Conservation (phyloP, 92 coral and sea anemone species). For the Actinernus sp. region DNA sequence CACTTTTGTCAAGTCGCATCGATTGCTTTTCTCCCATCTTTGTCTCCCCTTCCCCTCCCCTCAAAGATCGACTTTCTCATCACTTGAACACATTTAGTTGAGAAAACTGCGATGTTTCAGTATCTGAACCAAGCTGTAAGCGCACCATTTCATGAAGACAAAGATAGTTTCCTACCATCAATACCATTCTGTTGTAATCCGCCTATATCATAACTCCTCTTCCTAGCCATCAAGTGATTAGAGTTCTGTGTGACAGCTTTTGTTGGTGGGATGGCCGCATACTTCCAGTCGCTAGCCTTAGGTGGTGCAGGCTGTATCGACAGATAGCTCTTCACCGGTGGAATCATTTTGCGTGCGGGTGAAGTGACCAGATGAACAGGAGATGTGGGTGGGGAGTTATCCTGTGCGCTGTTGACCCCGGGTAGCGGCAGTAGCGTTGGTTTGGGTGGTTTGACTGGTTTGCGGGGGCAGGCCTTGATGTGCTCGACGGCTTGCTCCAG, state of each 20-base stretch:
- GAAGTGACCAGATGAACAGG: slow-evolving; percentile 81
- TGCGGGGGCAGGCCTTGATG: slow-evolving; percentile 82
- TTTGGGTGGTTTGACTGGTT: slow-evolving; percentile 68
- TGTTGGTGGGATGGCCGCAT: slow-evolving; percentile 87
- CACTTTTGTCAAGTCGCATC: too few relatives aligned
- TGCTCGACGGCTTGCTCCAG: slow-evolving; percentile 83
- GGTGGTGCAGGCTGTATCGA: slow-evolving; percentile 78
- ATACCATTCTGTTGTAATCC: slow-evolving; percentile 93
- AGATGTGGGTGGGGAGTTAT: slow-evolving; percentile 71
- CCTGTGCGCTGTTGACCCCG: slow-evolving; percentile 37
- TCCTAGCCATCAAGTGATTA: slow-evolving; percentile 94
- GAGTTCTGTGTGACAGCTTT: slow-evolving; percentile 74
- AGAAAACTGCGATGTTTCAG: too few relatives aligned
- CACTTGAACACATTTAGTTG: too few relatives aligned
- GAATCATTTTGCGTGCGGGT: slow-evolving; percentile 96
- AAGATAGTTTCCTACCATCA: too few relatives aligned
- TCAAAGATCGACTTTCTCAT: too few relatives aligned
- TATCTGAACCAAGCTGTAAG: too few relatives aligned
- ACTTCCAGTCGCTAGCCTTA: slow-evolving; percentile 87
- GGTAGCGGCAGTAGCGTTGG: slow-evolving; percentile 81
- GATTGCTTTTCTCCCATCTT: too few relatives aligned
- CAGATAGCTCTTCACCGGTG: slow-evolving; percentile 82
- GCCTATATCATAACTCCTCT: slow-evolving; percentile 83
- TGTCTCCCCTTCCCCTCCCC: too few relatives aligned
- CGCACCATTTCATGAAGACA: too few relatives aligned